Conservation (phyloP, 2,113 vertebrate genomes). For the Tapirus terrestris region DNA sequence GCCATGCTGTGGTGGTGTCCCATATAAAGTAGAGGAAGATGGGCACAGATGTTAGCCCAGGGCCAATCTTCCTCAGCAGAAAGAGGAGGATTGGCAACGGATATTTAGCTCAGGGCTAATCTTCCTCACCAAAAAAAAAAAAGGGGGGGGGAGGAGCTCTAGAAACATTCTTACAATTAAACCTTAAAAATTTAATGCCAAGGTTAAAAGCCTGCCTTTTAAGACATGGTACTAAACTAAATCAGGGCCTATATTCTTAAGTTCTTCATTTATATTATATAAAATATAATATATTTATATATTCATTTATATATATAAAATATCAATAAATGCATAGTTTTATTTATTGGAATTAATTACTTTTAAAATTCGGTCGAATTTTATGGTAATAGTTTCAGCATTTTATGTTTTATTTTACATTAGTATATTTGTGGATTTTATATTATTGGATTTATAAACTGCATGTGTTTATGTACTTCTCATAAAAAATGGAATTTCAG, state of each 20-base stretch:
- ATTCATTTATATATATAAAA: background rate
- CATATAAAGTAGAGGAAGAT: too few relatives aligned
- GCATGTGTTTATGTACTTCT: background rate
- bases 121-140: too few relatives aligned
- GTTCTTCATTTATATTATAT: background rate
- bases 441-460: conserved; percentile 45
- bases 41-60: too few relatives aligned
- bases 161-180: background rate
- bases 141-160: too few relatives aligned
- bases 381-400: conserved; percentile 28
- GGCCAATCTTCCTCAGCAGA: too few relatives aligned
- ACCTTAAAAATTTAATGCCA: background rate
- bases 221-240: background rate
- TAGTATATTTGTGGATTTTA: background rate
- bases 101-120: too few relatives aligned
- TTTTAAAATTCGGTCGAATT: conserved; percentile 20
- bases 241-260: background rate
- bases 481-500: conserved; percentile 9
- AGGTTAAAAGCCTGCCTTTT: background rate
- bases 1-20: too few relatives aligned
- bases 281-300: background rate
- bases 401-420: conserved; percentile 34
- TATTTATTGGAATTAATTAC: conserved; percentile 36
- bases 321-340: background rate
- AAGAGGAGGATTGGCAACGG: too few relatives aligned